Conservation (phyloP, 2,888 invertebrate species). For the Axea sp. region DNA sequence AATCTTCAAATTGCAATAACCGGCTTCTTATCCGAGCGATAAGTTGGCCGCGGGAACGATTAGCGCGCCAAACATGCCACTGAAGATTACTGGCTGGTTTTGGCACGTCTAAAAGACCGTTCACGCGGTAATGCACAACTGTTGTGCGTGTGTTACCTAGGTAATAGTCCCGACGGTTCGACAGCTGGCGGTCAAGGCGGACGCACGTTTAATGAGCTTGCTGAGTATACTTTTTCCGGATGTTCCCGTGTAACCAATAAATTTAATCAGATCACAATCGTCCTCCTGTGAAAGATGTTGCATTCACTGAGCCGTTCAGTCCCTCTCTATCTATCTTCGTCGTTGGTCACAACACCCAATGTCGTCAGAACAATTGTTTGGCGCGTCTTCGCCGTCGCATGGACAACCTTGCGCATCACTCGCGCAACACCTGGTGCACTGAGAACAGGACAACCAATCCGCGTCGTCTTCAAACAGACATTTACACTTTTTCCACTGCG, state of each 20-base stretch:
- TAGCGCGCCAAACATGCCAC: constrained; percentile 17
- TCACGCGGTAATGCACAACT: background rate
- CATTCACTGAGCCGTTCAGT: too few relatives aligned
- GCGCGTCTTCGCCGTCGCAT: constrained; percentile 53
- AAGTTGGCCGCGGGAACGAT: constrained; percentile 7
- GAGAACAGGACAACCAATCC: constrained; percentile 16
- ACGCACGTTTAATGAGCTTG: too few relatives aligned
- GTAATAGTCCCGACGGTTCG: too few relatives aligned
- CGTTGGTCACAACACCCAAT: constrained; percentile 7
- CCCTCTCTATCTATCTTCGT: too few relatives aligned
- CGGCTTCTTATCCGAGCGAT: constrained; percentile 30
- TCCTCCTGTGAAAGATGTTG: too few relatives aligned
- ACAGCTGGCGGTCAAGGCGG: too few relatives aligned
- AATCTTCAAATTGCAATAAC: constrained; percentile 10
- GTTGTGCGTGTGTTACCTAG: constrained; percentile 17
- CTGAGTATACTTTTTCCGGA: too few relatives aligned
- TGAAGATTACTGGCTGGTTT: too few relatives aligned
- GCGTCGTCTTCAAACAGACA: constrained; percentile 25
- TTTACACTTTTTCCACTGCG: constrained; percentile 45
- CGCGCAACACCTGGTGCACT: constrained; percentile 39
- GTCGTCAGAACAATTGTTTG: too few relatives aligned
- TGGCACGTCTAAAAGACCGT: background rate
- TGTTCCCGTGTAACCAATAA: too few relatives aligned
- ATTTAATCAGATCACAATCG: too few relatives aligned
- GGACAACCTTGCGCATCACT: constrained; percentile 34